These are phyloP conservation scores for Zaprionus bogoriensis DNA, from an alignment of 2,888 invertebrate genomes.

Conservation along the genomic window DNA sequence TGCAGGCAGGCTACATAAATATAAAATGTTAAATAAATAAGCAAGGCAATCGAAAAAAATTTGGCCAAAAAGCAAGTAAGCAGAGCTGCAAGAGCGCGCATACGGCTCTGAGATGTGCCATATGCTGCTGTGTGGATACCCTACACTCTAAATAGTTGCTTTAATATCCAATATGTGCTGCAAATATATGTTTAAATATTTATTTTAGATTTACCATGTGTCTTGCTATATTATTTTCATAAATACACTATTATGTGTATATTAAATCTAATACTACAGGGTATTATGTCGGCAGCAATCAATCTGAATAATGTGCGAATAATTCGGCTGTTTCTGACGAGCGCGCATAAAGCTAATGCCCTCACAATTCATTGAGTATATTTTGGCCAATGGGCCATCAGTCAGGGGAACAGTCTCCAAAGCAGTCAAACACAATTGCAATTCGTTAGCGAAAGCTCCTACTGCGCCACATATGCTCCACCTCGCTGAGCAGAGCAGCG, in stretches of 20 bases:
- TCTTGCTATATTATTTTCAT: no score
- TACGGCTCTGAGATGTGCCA: background rate
- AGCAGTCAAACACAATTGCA: no score
- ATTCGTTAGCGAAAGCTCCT: background rate
- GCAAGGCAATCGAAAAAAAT: constrained; percentile 38
- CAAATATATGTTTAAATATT: no score
- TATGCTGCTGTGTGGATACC: background rate
- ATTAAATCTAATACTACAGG: background rate
- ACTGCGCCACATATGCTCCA: constrained; percentile 10
- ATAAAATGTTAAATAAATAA: constrained; percentile 76
- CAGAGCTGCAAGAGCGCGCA: background rate
- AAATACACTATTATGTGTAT: no score
- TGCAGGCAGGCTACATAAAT: constrained; percentile 70
- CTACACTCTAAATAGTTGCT: no score
- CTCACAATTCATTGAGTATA: background rate
- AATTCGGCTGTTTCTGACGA: no score
- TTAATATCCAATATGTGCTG: no score
- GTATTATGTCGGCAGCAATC: no score
- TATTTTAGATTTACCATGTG: no score
- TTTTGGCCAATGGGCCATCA: background rate
- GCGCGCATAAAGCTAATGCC: constrained; percentile 11
- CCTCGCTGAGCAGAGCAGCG: constrained; percentile 38
- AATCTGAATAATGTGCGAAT: no score
- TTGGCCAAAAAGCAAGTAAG: background rate
- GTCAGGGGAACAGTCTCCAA: no score